Conservation (phyloP, 2,113 vertebrate species). For the crab-eating macaque (Macaca fascicularis) region DNA sequence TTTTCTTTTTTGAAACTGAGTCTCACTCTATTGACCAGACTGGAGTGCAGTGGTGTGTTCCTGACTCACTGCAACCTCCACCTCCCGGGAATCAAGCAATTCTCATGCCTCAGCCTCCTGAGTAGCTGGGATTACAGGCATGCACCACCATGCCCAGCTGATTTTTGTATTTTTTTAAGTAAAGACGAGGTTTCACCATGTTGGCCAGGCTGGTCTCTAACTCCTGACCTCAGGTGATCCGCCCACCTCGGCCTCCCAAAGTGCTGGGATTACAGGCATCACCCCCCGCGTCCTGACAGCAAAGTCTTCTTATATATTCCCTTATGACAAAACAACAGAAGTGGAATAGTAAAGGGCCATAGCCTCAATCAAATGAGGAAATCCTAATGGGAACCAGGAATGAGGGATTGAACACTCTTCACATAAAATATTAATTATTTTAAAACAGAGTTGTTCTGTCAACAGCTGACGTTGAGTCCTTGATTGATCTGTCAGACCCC, state of each 20-base stretch:
- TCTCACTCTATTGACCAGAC: accelerated
- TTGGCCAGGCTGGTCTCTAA: accelerated
- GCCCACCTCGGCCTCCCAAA: accelerated
- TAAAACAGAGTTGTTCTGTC: neutral
- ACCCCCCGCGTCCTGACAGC: accelerated
- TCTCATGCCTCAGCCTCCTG: accelerated
- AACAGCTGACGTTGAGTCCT: neutral
- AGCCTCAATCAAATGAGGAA: neutral
- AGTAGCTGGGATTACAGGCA: no score
- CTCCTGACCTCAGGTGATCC: accelerated
- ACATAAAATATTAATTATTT: neutral
- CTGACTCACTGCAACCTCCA: accelerated
- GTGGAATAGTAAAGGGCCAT: neutral
- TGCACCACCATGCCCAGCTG: accelerated
- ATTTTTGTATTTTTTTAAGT: no score
- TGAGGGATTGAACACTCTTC: neutral
- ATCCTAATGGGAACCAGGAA: neutral
- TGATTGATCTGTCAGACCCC: neutral
- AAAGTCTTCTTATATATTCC: neutral
- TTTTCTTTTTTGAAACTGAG: no score
- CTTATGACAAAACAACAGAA: neutral
- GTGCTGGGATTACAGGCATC: accelerated
- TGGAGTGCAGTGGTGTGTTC: no score
- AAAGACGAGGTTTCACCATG: accelerated
- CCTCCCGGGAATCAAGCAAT: accelerated